Conservation (phyloP, 2,113 vertebrate genomes). For the Bucco capensis region DNA sequence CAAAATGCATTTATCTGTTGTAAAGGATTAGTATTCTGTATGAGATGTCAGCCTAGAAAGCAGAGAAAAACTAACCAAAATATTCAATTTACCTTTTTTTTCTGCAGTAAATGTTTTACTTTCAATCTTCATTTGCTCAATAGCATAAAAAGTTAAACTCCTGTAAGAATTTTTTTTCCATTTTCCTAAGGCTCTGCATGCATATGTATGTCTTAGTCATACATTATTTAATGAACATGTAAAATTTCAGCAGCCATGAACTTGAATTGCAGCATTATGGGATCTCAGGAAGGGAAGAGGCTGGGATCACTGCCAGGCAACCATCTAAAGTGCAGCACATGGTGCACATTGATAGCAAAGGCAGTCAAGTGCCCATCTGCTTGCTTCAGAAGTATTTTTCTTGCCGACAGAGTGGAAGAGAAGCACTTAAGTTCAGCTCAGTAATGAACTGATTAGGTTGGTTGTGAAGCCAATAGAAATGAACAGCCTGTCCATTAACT, state of each 20-base stretch:
- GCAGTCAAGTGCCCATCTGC: slow-evolving; percentile 26
- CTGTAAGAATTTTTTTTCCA: neutral
- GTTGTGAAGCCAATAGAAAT: neutral
- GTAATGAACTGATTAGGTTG: slow-evolving; percentile 5
- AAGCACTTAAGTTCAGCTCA: slow-evolving; percentile 4
- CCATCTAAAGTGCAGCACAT: neutral
- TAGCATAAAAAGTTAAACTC: neutral
- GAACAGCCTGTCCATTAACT: neutral
- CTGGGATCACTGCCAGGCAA: slow-evolving; percentile 13
- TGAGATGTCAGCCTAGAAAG: neutral
- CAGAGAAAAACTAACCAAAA: neutral
- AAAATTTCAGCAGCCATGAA: neutral
- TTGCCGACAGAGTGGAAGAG: neutral
- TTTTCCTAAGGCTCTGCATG: neutral
- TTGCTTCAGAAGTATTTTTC: slow-evolving; percentile 19
- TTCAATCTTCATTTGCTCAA: neutral
- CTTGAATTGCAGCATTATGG: neutral
- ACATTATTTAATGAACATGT: neutral
- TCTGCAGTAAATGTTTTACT: neutral
- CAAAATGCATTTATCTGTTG: neutral
- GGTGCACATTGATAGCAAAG: neutral
- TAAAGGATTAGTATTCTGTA: neutral
- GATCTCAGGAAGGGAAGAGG: neutral
- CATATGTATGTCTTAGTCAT: neutral
- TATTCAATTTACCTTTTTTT: neutral